These are phyloP conservation scores for Timandra comae DNA, from an alignment of 2,888 invertebrate species.

Conservation along the genomic window DNA sequence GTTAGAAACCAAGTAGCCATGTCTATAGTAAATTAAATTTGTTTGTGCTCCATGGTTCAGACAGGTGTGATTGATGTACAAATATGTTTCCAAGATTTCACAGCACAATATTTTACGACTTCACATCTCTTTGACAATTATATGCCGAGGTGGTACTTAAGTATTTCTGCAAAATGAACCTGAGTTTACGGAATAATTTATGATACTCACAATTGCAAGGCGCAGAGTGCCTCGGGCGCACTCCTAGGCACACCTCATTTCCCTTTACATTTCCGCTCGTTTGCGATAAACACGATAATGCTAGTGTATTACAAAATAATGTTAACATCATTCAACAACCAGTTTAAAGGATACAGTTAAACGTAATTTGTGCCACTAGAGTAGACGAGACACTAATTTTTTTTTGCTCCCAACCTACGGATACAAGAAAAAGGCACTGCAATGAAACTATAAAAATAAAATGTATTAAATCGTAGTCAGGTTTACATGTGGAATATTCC, in stretches of 20 bases:
- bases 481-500: slow-evolving; percentile 43
- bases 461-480: slow-evolving; percentile 26
- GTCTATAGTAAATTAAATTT: no score
- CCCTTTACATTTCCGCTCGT: slow-evolving; percentile 56
- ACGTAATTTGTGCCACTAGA: slow-evolving; percentile 52
- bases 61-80: slow-evolving; percentile 9
- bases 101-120: slow-evolving; percentile 21
- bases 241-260: slow-evolving; percentile 47
- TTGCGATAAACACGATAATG: slow-evolving; percentile 59
- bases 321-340: slow-evolving; percentile 49
- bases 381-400: slow-evolving; percentile 33
- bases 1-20: no score
- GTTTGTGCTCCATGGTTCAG: no score
- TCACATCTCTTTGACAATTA: slow-evolving; percentile 21
- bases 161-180: slow-evolving; percentile 3
- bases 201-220: slow-evolving; percentile 33
- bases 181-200: no score
- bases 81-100: slow-evolving; percentile 17
- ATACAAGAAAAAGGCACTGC: slow-evolving; percentile 26
- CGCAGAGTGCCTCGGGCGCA: slow-evolving; percentile 45
- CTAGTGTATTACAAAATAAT: slow-evolving; percentile 55
- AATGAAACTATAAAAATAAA: slow-evolving; percentile 32
- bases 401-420: slow-evolving; percentile 27
- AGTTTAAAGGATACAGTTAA: slow-evolving; percentile 57
- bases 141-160: slow-evolving; percentile 17